Evolutionary conservation across 2,797 vertebrate genomes (phyloP).

Genomic region (Sebastolobus alascanus): DNA sequence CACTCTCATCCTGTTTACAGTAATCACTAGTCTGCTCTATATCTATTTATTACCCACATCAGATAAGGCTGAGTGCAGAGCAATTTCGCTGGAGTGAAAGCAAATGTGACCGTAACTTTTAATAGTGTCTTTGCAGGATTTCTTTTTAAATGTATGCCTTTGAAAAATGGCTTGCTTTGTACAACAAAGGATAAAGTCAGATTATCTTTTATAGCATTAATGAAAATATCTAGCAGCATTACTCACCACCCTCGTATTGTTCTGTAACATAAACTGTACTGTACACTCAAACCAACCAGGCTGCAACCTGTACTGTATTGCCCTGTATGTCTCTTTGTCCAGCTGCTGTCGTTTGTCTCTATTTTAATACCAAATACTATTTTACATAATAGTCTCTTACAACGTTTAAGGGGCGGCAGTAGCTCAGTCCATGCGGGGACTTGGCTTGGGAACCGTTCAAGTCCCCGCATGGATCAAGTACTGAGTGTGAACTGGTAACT

Average conservation of each 20-base stretch:
- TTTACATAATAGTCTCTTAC: constrained; percentile 8
- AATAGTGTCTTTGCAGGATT: background rate
- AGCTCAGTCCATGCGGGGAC: too few species aligned
- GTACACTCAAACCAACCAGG: background rate
- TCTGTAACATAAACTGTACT: background rate
- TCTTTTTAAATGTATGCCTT: background rate
- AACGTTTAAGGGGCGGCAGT: too few species aligned
- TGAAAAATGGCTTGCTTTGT: background rate
- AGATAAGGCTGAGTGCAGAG: background rate
- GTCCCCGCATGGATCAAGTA: too few species aligned
- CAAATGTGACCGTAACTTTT: background rate
- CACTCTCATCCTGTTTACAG: background rate
- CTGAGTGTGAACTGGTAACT: too few species aligned
- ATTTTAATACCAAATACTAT: constrained; percentile 11
- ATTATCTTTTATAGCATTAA: background rate
- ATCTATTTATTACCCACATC: background rate
- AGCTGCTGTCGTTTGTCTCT: constrained; percentile 30
- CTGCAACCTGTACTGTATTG: background rate
- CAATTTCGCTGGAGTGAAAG: background rate
- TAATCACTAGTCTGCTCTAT: background rate
- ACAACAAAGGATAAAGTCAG: background rate
- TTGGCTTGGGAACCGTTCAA: too few species aligned
- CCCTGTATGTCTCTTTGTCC: constrained; percentile 11
- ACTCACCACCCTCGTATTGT: background rate
- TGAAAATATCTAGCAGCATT: background rate